A percentile compares a stretch with the other conserved stretches of the same genome.
Evolutionary conservation across 1,140 invertebrate genomes (phyloP).

Genomic region (Euwallacea fornicatus): DNA sequence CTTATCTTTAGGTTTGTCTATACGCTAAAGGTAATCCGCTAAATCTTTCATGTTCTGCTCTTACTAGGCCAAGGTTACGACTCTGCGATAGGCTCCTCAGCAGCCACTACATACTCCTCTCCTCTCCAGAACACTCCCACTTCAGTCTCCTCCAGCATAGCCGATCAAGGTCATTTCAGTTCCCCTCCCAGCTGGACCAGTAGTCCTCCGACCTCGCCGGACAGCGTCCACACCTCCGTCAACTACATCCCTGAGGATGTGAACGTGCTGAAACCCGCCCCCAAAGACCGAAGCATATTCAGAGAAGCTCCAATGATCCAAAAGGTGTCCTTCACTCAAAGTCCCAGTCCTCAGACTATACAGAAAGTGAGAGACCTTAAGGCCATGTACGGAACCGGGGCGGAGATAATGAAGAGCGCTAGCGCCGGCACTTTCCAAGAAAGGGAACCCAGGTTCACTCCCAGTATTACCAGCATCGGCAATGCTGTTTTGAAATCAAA

Average conservation of each 20-base stretch:
- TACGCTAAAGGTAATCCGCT: background rate
- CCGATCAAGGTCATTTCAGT: constrained; percentile 54
- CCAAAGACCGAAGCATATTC: constrained; percentile 27
- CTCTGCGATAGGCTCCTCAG: constrained; percentile 64
- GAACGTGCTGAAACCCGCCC: constrained; percentile 37
- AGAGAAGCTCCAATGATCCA: constrained; percentile 55
- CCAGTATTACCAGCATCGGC: constrained; percentile 67
- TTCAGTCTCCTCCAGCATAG: constrained; percentile 50
- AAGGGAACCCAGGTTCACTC: constrained; percentile 55
- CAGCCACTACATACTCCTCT: constrained; percentile 54
- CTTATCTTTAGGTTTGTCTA: constrained; percentile 47
- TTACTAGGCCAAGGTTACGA: constrained; percentile 52
- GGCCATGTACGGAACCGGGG: constrained; percentile 23
- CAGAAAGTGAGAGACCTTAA: constrained; percentile 34
- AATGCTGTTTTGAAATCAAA: constrained; percentile 67
- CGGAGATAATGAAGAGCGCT: constrained; percentile 40
- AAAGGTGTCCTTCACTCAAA: constrained; percentile 62
- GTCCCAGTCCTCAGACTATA: constrained; percentile 58
- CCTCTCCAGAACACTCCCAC: constrained; percentile 56
- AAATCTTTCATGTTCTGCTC: constrained; percentile 3
- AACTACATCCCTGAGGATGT: constrained; percentile 60
- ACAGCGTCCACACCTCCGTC: constrained; percentile 56
- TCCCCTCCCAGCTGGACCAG: constrained; percentile 65
- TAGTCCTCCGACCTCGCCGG: constrained; percentile 61
- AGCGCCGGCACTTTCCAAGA: constrained; percentile 38